Percentiles rank a stretch among this genome's conserved stretches.
Evolutionary conservation across 2,113 vertebrate genomes (phyloP).

Genomic region (Anarrhichthys ocellatus): DNA sequence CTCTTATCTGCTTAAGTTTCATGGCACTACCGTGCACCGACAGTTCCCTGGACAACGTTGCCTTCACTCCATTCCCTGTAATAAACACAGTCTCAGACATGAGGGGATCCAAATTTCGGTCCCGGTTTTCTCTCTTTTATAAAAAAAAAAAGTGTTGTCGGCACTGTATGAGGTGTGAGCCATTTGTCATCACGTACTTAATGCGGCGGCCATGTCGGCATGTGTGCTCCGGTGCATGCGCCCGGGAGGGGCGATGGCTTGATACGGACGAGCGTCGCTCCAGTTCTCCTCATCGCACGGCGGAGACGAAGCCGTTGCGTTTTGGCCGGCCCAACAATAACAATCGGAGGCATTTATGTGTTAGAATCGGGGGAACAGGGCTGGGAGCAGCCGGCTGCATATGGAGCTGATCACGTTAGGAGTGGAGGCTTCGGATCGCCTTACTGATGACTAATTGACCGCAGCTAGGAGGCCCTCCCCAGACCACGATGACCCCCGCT

Average conservation of each 20-base stretch:
- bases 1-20: slow-evolving; percentile 68
- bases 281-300: slow-evolving; percentile 60
- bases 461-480: slow-evolving; percentile 52
- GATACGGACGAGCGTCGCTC: slow-evolving; percentile 62
- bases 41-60: slow-evolving; percentile 62
- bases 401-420: slow-evolving; percentile 78
- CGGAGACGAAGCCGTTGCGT: slow-evolving; percentile 60
- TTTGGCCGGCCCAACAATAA: slow-evolving; percentile 77
- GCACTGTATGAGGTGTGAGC: slow-evolving; percentile 69
- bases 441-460: slow-evolving; percentile 82
- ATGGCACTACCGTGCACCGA: slow-evolving; percentile 54
- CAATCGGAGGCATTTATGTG: slow-evolving; percentile 78
- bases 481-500: slow-evolving; percentile 49
- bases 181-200: slow-evolving; percentile 77
- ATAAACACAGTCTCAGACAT: slow-evolving; percentile 48
- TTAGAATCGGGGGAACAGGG: slow-evolving; percentile 52
- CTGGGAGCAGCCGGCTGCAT: slow-evolving; percentile 65
- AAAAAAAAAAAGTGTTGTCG: neutral
- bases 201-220: slow-evolving; percentile 50
- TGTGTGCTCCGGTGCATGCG: slow-evolving; percentile 32
- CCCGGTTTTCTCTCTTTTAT: slow-evolving; percentile 24
- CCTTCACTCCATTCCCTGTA: slow-evolving; percentile 53
- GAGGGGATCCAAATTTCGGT: slow-evolving; percentile 45
- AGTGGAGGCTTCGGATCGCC: slow-evolving; percentile 66
- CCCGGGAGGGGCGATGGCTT: slow-evolving; percentile 30